Base-by-base conservation (phyloP, 1,140 invertebrate genomes). In the Sinella curviseta region DNA sequence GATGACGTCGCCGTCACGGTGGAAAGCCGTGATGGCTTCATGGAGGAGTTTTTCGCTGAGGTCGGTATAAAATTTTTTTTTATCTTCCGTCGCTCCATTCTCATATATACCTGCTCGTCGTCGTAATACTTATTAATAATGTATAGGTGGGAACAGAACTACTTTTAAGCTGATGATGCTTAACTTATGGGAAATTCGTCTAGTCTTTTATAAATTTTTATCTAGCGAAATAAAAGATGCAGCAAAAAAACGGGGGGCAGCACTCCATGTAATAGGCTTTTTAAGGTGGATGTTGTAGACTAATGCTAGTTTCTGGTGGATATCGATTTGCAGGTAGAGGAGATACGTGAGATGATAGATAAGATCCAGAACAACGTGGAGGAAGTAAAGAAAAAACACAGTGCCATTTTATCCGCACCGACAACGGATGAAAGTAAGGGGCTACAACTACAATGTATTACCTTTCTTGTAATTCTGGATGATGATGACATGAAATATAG, bases 321-420 rank as follows among this genome's bases (percentile, higher is more conserved):
- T n/a, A n/a, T n/a, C n/a, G n/a, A n/a, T 26, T 8, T 60, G 12
- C 85, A 94, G 93, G 97, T 99, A 88, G 97, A 99, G 89, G 97
- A 99, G 89, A 99, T 99, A 88, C 92, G 97, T 83, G 96, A 96
- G 88, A 98, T 98, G 94, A 98, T 99, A 91, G 97, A 99, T 88
- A 97, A 97, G 90, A 98, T 99, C 87, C 95, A 98, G 87, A 93
- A 94, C 85, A 98, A 98, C 91, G 97, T 99, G 73, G 97, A 99
- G 87, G 97, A 99, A 89, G 97, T 99, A 36, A 99, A 99, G 91
- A 98, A 97, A 91, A 99, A 98, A 91, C 98, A 99, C 89, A 98
- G 96, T 90, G 94, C 95, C 87, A 99, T 99, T 86, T 90, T 99
- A 84, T 97, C 97, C 84, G 97, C 97, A 83, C 97, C 98, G 81